Evolutionary conservation across 2,888 invertebrate genomes (phyloP), one percentile per base, ranked within the genome.

Genomic region (Dinocampus coccinellae): DNA sequence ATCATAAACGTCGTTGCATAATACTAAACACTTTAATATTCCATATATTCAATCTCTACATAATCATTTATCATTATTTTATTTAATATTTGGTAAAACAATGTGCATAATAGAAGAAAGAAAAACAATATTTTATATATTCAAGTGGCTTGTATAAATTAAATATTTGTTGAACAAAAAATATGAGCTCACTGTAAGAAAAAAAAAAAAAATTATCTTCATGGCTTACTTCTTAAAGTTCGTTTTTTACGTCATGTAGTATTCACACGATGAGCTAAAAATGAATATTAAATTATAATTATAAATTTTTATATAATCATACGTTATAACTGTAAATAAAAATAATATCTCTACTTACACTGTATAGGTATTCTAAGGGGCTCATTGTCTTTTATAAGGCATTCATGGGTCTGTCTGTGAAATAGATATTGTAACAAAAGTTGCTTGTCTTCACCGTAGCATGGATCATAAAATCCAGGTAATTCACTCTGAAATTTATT

Each of bases 401-500:
- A 93, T 83, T 93, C 91, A 84, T 97, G 94, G n/a, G 92, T 89
- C 84, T 92, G 91, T 82, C 92, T 92, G 80, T 94, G 93, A 89
- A 93, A 97, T 84, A 92, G 91, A 88, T 99, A 99, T 81, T 95
- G 92, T 76, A 99, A 91, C 66, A 93, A 92, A 26, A 99, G 89
- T 81, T 92, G 92, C 88, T 99, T 99, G 34, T 95, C 93, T 80
- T 98, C 97, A 0, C 97, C 97, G 66, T 95, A 92, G 78, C 97
- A 96, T 0, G 98, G 97, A 88, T 99, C 99, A 88, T 95, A 99
- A 89, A 99, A 99, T 34, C 99, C 99, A 11, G 98, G 96, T 75
- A 99, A 88, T 84, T 97, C 96, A 85, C 95, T 93, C 98, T 98
- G 88, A 29, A 91, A 91, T 42, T 70, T 66, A 55, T 9, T 22